Evolutionary conservation across 2,888 invertebrate genomes (phyloP).

Genomic region (Tupiocoris notatus): DNA sequence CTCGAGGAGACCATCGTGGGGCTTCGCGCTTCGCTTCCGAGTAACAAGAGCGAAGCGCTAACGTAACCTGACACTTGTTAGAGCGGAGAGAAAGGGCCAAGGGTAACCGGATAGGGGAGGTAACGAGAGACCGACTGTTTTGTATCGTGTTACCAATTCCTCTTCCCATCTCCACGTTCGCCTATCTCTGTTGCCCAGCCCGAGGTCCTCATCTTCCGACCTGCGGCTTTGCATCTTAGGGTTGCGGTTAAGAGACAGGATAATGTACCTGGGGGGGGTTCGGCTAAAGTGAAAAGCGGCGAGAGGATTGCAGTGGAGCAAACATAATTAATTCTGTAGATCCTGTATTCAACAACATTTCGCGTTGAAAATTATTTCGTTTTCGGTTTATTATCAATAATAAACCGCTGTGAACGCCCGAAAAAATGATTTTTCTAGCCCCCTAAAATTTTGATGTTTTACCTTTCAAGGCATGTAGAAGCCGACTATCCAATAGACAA

Average conservation of each 20-base stretch:
- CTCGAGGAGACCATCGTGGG: constrained; percentile 11
- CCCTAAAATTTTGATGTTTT: no score
- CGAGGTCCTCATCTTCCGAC: no score
- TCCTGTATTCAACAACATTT: no score
- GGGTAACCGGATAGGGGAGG: constrained; percentile 40
- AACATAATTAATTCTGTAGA: no score
- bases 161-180: not conserved
- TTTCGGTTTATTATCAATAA: no score
- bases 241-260: not conserved
- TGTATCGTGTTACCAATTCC: constrained; percentile 31
- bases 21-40: constrained; percentile 41
- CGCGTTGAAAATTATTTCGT: no score
- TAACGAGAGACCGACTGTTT: constrained; percentile 39
- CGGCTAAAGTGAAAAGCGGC: no score
- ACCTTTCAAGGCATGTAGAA: no score
- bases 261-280: not conserved
- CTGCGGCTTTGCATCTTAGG: not conserved
- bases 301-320: no score
- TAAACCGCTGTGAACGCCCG: no score
- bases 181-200: not conserved
- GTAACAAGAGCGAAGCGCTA: constrained; percentile 38
- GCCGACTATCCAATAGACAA: no score
- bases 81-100: constrained; percentile 13
- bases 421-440: no score
- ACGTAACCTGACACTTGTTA: constrained; percentile 41